These are phyloP conservation scores for Python bivittatus DNA, from an alignment of 2,113 vertebrate species.

Conservation along the genomic window DNA sequence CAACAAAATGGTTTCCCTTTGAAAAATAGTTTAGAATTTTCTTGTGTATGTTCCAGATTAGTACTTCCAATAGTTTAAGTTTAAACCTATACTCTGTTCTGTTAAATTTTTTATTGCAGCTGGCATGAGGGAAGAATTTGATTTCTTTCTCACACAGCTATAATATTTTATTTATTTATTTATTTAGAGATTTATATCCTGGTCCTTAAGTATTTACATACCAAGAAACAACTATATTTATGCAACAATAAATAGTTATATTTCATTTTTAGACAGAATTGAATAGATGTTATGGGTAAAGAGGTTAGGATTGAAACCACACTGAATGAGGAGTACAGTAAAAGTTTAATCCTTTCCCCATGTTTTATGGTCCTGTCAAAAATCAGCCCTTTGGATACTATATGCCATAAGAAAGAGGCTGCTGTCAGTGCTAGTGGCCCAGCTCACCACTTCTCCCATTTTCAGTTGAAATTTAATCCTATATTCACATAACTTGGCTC, in stretches of 20 bases:
- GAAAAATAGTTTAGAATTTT: not conserved
- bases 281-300: not conserved
- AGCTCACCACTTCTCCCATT: not conserved
- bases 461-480: not conserved
- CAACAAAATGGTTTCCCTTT: not conserved
- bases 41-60: not conserved
- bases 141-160: no score
- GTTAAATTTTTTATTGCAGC: not conserved
- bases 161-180: not conserved
- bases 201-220: not conserved
- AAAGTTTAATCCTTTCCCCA: not conserved
- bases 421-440: not conserved
- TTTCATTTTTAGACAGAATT: not conserved
- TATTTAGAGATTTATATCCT: not conserved
- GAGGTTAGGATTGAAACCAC: not conserved
- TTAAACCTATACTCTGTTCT: not conserved
- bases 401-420: not conserved
- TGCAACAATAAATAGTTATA: not conserved
- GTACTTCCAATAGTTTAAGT: not conserved
- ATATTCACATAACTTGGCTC: not conserved
- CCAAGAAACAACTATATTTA: not conserved
- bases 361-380: not conserved
- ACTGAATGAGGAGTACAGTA: not conserved
- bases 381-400: not conserved
- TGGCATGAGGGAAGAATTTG: no score